Percentiles rank a stretch among this genome's conserved stretches.
phyloP scores from a whole-genome alignment of 2,888 invertebrate species.

The Drosophila mettleri region DNA sequence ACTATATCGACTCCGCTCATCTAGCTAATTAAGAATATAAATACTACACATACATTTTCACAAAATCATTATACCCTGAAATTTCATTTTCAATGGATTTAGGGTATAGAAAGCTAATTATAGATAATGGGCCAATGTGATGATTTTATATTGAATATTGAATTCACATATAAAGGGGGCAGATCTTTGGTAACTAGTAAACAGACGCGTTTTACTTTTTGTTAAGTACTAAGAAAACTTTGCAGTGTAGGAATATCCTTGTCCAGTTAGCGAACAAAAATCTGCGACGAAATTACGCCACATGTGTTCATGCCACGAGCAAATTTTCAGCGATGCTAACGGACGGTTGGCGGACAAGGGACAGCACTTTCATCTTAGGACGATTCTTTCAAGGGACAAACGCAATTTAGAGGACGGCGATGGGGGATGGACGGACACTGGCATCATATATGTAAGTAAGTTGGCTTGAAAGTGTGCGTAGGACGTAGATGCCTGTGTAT shows the following conservation, averaged over 20 bases:
- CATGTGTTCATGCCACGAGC: slow-evolving; percentile 82
- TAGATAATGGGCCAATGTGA: neutral
- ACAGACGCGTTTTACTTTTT: neutral
- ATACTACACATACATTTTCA: too few relatives aligned
- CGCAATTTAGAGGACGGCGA: slow-evolving; percentile 70
- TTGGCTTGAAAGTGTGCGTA: slow-evolving; percentile 64
- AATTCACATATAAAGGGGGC: neutral
- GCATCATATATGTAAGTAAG: slow-evolving; percentile 70
- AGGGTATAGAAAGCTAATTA: too few relatives aligned
- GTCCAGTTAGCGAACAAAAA: slow-evolving; percentile 81
- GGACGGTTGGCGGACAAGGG: slow-evolving; percentile 75
- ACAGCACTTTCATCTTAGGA: slow-evolving; percentile 80
- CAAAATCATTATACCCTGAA: too few relatives aligned
- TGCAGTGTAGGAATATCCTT: slow-evolving; percentile 73
- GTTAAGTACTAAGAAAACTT: neutral
- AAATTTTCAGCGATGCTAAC: slow-evolving; percentile 80
- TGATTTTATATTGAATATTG: neutral
- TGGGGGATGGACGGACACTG: slow-evolving; percentile 73
- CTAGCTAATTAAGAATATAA: too few relatives aligned
- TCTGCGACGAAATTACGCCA: slow-evolving; percentile 83
- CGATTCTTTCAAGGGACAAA: slow-evolving; percentile 80
- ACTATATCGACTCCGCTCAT: too few relatives aligned
- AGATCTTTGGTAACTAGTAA: too few relatives aligned
- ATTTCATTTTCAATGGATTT: too few relatives aligned
- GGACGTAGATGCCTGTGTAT: slow-evolving; percentile 60